Conservation (phyloP, 2,113 vertebrate species). For the Ploceus nigricollis region DNA sequence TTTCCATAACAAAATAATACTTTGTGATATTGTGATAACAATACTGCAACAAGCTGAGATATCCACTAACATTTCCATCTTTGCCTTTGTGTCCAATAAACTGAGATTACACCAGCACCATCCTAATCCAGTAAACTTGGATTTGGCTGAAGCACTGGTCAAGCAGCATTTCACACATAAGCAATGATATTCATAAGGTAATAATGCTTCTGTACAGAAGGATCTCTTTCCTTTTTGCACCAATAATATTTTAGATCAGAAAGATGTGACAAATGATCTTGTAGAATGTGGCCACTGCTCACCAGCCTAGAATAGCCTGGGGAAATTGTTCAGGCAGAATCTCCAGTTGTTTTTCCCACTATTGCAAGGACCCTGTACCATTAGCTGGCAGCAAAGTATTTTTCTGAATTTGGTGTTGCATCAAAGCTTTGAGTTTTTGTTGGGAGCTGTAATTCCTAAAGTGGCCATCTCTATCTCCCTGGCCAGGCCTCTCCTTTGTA, state of each 20-base stretch:
- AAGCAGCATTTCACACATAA: not conserved
- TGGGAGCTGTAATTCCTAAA: not conserved
- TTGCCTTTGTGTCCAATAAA: not conserved
- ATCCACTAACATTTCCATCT: not conserved
- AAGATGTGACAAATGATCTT: not conserved
- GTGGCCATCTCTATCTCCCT: not conserved
- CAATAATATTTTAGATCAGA: not conserved
- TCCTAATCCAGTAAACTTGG: not conserved
- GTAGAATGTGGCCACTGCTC: not conserved
- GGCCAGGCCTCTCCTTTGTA: not conserved
- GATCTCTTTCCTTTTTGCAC: not conserved
- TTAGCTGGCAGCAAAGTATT: not conserved
- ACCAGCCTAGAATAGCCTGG: not conserved
- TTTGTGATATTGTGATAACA: not conserved
- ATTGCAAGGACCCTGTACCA: not conserved
- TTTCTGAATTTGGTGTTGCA: not conserved
- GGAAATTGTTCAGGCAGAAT: not conserved
- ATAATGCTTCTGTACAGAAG: not conserved
- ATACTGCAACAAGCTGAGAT: not conserved
- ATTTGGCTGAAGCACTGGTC: not conserved
- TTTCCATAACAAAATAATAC: constrained; percentile 43
- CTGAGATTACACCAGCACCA: not conserved
- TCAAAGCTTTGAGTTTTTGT: not conserved
- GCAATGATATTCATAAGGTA: not conserved
- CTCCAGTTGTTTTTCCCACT: not conserved